Evolutionary conservation across 2,113 vertebrate genomes (phyloP), one percentile per base, ranked within the genome.

Genomic region (Potamarius usumacintae): DNA sequence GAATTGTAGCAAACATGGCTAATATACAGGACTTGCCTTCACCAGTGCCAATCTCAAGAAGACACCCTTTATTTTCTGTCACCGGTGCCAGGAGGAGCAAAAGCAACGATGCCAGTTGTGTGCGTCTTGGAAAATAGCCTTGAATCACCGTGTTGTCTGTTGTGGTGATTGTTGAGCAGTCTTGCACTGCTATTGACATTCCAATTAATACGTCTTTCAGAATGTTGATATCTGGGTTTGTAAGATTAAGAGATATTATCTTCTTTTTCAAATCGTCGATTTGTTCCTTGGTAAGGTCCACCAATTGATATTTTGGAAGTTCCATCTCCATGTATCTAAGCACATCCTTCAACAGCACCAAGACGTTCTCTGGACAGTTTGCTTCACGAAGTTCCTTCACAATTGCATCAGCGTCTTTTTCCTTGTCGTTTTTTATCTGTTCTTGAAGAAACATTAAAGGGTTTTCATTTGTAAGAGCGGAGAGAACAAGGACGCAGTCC

Each of bases 1-100:
- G 89, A 69, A 91, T 85, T 5, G 79, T 60, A n/a, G 89, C 90
- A 86, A 91, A 87, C 89, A 91, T 86, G 57, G 89, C 90, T 83
- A 91, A 67, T 65, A 90, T 90, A 62, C 90, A 89, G 4, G 90
- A 89, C 50, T 91, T 91, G 53, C 90, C 89, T 62, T 91, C 90
- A 22, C 90, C 90, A 20, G 90, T 91, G 12, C 84, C 90, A 17
- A 91, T 91, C 53, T 91, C 87, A 20, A 91, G 82, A 48, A 91
- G 85, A 55, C 85, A 89, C 25, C 90, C 90, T 20, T 84, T 85
- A 65, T 84, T 58, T 10, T 20, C 14, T 27, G 8, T 48, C 12
- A 42, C 52, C 18, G 72, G 42, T 48, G 83, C 60, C 7, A 90
- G 88, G 4, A 91, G 89, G 42, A 91, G 42, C 50, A 86, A 69